phyloP scores from a whole-genome alignment of 2,888 invertebrate genomes.

The Eupithecia insigniata region DNA sequence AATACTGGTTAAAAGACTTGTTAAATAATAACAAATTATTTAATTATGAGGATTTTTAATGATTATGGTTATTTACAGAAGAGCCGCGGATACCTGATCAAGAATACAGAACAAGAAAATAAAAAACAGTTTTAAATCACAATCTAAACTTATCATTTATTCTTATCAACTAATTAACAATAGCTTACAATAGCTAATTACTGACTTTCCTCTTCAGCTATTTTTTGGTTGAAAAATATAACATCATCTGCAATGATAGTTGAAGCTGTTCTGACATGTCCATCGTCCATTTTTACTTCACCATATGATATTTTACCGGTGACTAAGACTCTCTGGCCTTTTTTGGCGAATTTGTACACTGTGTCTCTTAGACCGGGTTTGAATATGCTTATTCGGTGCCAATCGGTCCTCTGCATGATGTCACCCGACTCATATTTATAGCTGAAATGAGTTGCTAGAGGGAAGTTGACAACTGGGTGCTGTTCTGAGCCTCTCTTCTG shows the following conservation, averaged over 20 bases:
- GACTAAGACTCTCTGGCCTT: constrained; percentile 93
- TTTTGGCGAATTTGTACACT: constrained; percentile 91
- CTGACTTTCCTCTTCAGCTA: constrained; percentile 48
- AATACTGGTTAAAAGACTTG: no score
- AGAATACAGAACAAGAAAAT: no score
- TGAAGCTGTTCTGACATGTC: constrained; percentile 88
- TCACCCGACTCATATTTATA: constrained; percentile 92
- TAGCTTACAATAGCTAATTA: constrained; percentile 27
- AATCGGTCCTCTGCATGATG: constrained; percentile 93
- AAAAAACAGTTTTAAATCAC: constrained; percentile 11
- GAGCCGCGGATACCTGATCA: no score
- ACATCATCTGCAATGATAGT: constrained; percentile 94
- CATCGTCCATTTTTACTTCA: constrained; percentile 91
- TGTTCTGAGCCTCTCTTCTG: constrained; percentile 91
- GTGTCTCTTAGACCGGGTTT: constrained; percentile 92
- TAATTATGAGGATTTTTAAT: no score
- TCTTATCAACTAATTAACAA: constrained; percentile 51
- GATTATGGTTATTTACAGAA: no score
- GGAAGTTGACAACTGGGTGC: constrained; percentile 94
- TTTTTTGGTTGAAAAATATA: constrained; percentile 88
- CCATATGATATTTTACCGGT: constrained; percentile 93
- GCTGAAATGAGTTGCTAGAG: constrained; percentile 94
- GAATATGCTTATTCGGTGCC: constrained; percentile 95
- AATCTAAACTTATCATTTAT: constrained; percentile 28
- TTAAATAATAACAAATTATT: no score